Evolutionary conservation across 1,140 invertebrate species (phyloP), one percentile per base, ranked within the genome.

Genomic region (Anagrus nilaparvatae): DNA sequence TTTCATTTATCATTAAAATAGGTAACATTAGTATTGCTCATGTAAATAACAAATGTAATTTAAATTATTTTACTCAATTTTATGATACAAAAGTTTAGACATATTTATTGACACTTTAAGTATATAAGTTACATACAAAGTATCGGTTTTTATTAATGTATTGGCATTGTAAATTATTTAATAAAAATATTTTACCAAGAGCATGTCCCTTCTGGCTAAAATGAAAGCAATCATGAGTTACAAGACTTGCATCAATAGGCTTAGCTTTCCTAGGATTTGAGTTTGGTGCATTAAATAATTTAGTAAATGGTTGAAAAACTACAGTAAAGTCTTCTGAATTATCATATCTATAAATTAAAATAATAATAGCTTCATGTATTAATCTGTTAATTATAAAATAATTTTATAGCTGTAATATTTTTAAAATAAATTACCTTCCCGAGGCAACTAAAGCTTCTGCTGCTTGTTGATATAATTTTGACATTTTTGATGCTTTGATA

Each of bases 201-300:
- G 73, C 69, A 32, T 79, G 75, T 3, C 75, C 75, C 51, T 73
- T 74, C 48, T 74, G 69, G 45, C 74, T 77, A 40, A 76, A 75
- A 45, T 79, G 78, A 53, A 80, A 80, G 54, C 78, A 79, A 44
- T 79, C 77, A 12, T 75, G 69, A 3, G 76, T 73, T 18, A 79
- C 70, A 42, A 72, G 70, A 43, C 49, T 67, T 16, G 71, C 51
- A 46, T 78, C 73, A 9, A 72, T 48, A 23, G 43, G 51, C 12
- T 46, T 31, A 17, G 61, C 53, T 31, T 14, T 48, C 8, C 12
- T 43, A n/a, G 62, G 59, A 51, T 65, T 47, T 9, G 52, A 44
- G 34, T 62, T 52, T 13, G 74, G 74, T 3, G 73, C 63, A 49
- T 77, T 75, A 30, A 76, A 75, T 13, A 69, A 40, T 55, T 74